Evolutionary conservation across 2,113 vertebrate species (phyloP).

Genomic region (Gymnocephalus cernua): DNA sequence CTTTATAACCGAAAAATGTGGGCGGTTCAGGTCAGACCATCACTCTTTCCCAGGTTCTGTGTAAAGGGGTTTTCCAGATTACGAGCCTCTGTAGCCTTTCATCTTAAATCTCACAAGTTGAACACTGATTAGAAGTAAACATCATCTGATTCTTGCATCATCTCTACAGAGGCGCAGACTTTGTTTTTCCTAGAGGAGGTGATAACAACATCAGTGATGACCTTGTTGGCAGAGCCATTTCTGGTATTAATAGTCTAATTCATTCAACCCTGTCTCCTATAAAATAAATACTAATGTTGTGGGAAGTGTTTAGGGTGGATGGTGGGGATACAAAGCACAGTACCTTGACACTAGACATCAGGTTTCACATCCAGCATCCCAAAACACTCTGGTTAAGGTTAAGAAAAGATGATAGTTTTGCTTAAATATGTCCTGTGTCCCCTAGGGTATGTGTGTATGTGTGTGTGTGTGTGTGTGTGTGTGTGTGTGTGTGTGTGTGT

Average conservation of each 20-base stretch:
- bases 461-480: no score
- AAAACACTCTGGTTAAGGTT: not conserved
- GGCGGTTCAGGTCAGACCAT: slow-evolving; percentile 55
- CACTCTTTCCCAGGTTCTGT: slow-evolving; percentile 38
- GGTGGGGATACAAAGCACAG: not conserved
- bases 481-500: no score
- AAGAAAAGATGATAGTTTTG: no score
- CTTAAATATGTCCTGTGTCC: no score
- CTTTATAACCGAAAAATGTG: slow-evolving; percentile 65
- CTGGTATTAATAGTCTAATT: slow-evolving; percentile 8
- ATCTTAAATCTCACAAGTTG: slow-evolving; percentile 10
- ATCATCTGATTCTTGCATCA: slow-evolving; percentile 28
- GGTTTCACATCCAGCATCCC: not conserved
- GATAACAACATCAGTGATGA: slow-evolving; percentile 8
- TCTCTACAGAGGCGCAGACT: not conserved
- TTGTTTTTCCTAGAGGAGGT: not conserved
- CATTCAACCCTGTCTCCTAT: not conserved
- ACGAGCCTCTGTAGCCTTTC: slow-evolving; percentile 26
- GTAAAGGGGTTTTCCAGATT: slow-evolving; percentile 63
- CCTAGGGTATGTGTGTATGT: no score
- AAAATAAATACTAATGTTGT: not conserved
- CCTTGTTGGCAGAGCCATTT: not conserved
- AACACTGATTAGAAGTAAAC: slow-evolving; percentile 14
- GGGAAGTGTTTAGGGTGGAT: not conserved
- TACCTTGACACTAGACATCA: not conserved